Percentiles rank a stretch among this genome's conserved stretches.
These are phyloP conservation scores for Matsumurasca onukii DNA, from an alignment of 1,140 invertebrate genomes.

Conservation along the genomic window DNA sequence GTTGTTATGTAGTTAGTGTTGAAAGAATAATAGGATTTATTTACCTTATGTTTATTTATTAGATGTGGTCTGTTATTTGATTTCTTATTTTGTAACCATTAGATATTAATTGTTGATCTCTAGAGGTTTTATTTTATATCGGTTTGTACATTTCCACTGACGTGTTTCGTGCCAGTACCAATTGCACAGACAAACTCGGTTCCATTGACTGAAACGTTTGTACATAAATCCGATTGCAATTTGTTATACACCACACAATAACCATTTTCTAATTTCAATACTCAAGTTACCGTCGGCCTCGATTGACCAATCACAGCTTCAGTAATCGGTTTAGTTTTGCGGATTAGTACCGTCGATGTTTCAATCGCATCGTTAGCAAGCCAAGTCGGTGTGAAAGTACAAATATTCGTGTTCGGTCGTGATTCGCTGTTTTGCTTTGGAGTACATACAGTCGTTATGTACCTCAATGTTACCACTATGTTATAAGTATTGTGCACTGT, in stretches of 20 bases:
- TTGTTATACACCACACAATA: constrained; percentile 28
- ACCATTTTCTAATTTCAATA: constrained; percentile 31
- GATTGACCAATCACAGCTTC: constrained; percentile 19
- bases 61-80: constrained; percentile 15
- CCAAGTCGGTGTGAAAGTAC: constrained; percentile 29
- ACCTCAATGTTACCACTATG: constrained; percentile 30
- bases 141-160: too few relatives aligned
- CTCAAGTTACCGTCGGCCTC: constrained; percentile 25
- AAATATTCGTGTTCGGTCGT: constrained; percentile 28
- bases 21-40: constrained; percentile 14
- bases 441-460: constrained; percentile 1
- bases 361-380: constrained; percentile 29
- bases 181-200: constrained; percentile 27
- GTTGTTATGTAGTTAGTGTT: constrained; percentile 17
- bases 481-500: constrained; percentile 25
- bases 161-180: constrained; percentile 11
- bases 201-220: constrained; percentile 29
- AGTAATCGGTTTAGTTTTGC: too few relatives aligned
- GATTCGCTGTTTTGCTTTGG: constrained; percentile 34
- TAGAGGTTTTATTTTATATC: constrained; percentile 17
- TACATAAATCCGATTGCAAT: constrained; percentile 18
- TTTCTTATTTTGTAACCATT: constrained; percentile 24
- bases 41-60: constrained; percentile 18
- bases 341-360: constrained; percentile 15
- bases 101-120: constrained; percentile 23